Conservation (phyloP, 2,797 vertebrate species). For the Gephyroberyx darwinii region DNA sequence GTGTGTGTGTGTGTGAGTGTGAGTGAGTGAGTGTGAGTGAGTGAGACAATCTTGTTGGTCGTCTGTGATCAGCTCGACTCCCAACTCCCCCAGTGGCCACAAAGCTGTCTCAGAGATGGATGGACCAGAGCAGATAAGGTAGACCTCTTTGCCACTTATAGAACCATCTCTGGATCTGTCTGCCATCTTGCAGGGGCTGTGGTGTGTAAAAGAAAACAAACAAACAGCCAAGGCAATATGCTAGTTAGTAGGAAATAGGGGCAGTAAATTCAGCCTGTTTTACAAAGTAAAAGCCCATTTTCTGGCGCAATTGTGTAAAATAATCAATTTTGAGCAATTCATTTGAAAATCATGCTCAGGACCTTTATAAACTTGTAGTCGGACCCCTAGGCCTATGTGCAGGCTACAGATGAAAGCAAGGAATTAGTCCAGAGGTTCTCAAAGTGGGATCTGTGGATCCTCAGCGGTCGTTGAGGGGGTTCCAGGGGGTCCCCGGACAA, state of each 20-base stretch:
- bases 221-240: background rate
- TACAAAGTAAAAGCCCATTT: background rate
- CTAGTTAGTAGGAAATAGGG: background rate
- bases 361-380: background rate
- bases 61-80: constrained; percentile 13
- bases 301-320: background rate
- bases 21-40: background rate
- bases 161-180: constrained; percentile 30
- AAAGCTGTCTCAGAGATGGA: constrained; percentile 52
- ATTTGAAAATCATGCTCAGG: background rate
- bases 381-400: background rate
- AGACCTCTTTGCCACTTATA: constrained; percentile 33
- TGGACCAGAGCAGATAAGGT: constrained; percentile 31
- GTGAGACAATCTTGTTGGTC: constrained; percentile 10
- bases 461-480: too few species aligned
- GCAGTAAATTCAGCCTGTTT: background rate
- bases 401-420: background rate
- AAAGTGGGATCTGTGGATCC: too few species aligned
- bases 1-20: background rate
- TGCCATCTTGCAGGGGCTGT: constrained; percentile 16
- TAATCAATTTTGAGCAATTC: too few species aligned
- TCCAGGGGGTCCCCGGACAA: too few species aligned
- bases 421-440: background rate
- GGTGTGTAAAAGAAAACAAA: background rate
- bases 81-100: constrained; percentile 25